Evolutionary conservation across 2,888 invertebrate species (phyloP).

Genomic region (Eupithecia subfuscata): DNA sequence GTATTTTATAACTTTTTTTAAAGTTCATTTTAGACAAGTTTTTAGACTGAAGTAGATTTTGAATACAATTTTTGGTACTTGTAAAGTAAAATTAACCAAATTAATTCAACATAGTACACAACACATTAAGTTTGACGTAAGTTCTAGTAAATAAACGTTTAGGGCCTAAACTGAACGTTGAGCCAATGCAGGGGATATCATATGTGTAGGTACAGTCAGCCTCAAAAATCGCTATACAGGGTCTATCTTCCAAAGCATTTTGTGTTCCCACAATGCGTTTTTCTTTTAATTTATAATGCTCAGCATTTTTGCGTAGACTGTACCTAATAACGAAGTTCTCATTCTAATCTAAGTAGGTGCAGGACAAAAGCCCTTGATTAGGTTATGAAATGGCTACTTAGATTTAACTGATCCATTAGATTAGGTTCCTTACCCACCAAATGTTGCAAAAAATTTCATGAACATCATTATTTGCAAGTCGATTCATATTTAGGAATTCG

Average conservation of each 20-base stretch:
- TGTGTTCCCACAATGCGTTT: not conserved
- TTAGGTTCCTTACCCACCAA: not conserved
- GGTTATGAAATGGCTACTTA: not conserved
- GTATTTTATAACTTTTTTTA: not conserved
- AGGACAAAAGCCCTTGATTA: not conserved
- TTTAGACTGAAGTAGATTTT: not conserved
- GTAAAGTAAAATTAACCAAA: not conserved
- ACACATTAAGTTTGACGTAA: not conserved
- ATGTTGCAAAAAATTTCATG: not conserved
- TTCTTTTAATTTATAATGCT: not conserved
- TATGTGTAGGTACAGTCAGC: not conserved
- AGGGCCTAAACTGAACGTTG: slow-evolving; percentile 35
- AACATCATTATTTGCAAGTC: not conserved
- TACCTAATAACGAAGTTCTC: not conserved
- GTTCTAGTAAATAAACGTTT: not conserved
- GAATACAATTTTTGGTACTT: not conserved
- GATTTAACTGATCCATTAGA: not conserved
- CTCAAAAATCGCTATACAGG: not conserved
- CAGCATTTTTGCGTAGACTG: not conserved
- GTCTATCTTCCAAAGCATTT: not conserved
- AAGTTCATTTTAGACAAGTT: not conserved
- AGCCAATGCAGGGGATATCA: slow-evolving; percentile 16
- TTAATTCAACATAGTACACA: not conserved
- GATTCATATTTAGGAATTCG: not conserved
- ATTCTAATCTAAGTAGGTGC: not conserved